Evolutionary conservation across 64 coral and sea anemone genomes (phyloP).

Genomic region (Anthopleura sola): DNA sequence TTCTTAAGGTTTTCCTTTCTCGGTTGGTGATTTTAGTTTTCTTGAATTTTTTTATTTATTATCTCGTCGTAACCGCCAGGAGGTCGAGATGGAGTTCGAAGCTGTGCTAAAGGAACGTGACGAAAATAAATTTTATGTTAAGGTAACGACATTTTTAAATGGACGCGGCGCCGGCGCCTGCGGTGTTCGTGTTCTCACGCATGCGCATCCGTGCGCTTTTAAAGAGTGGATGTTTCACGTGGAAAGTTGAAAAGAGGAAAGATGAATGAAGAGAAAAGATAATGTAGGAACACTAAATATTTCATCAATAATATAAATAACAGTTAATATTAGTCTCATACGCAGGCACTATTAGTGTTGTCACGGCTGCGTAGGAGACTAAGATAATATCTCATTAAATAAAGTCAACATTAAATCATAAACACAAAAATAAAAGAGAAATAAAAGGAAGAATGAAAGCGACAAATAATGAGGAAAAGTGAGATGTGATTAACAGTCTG

Average conservation of each 20-base stretch:
- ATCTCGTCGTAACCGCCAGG: constrained; percentile 44
- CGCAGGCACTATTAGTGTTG: too few species aligned
- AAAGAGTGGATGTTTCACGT: background rate
- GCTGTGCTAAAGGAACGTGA: constrained; percentile 75
- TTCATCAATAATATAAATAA: background rate
- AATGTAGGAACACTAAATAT: background rate
- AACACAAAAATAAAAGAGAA: too few species aligned
- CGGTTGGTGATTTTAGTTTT: background rate
- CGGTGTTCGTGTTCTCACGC: background rate
- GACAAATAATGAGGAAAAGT: too few species aligned
- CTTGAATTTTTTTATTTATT: background rate
- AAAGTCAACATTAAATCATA: too few species aligned
- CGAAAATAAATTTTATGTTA: constrained; percentile 97
- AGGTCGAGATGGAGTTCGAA: constrained; percentile 64
- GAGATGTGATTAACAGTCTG: background rate
- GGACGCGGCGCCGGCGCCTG: background rate
- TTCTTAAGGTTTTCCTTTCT: background rate
- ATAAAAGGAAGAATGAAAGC: too few species aligned
- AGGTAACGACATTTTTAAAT: constrained; percentile 41
- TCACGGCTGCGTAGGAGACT: too few species aligned
- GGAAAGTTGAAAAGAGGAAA: too few species aligned
- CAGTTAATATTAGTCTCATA: too few species aligned
- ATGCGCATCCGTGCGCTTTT: constrained; percentile 2
- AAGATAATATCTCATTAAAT: too few species aligned
- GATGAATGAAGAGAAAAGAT: background rate